Base-by-base conservation (phyloP, 2,888 invertebrate species). In the Amphipoea oculea region DNA sequence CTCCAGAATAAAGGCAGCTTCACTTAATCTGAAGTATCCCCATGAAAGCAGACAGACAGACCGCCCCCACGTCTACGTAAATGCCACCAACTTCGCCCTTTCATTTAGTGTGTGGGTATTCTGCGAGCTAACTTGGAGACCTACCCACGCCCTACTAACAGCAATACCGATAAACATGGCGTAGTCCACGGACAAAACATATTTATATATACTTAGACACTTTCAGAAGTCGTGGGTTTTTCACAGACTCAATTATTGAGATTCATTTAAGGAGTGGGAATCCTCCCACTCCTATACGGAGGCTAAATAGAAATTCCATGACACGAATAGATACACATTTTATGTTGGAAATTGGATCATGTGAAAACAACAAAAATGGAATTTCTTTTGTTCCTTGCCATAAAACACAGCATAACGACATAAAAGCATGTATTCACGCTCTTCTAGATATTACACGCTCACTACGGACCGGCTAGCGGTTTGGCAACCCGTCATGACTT, bases 11-110 rank as follows among this genome's bases (percentile, higher is more conserved):
- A 75, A 74, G 57, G 40, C 74, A 88, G 82, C 77, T 70, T 81
- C 62, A 76, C 42, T 73, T 73, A 73, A 78, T 81, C 75, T 81
- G 63, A 70, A 81, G 75, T 80, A 84, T 88, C 88, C 82, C 91
- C 86, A 89, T 90, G 88, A 90, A 90, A 85, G 81, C 89, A 92
- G 91, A 90, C 90, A 88, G 87, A 83, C 83, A 57, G 40, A 76
- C 73, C 94, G 92, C 94, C 94, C 92, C 91, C 94, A 88, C 91
- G 88, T 91, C 90, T 92, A 83, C 89, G 91, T 89, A 94, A 95
- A 95, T 93, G 93, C 90, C 94, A 92, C 89, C 90, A 92, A 93
- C 89, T 91, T 91, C 89, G 92, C 91, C 93, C 93, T 94, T 93
- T 92, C 90, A 90, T 87, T 90, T 84, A 91, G 78, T 92, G 91